phyloP scores from a whole-genome alignment of 2,797 vertebrate genomes.

The Uromys caudimaculatus region DNA sequence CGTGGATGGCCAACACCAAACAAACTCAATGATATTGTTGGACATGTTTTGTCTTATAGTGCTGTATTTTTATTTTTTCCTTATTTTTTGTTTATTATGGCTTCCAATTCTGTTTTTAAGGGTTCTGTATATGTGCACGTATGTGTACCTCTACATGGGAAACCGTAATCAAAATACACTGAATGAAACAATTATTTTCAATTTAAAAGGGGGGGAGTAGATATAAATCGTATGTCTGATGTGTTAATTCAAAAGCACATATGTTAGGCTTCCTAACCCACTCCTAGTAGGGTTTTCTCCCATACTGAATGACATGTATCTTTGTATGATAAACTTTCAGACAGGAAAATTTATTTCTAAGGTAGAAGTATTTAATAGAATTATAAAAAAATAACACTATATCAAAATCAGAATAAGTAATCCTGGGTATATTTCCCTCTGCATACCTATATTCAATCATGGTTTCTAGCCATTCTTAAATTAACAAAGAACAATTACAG shows the following conservation, averaged over 20 bases:
- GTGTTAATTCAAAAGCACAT: background rate
- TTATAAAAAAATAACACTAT: constrained; percentile 89
- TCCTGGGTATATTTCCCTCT: constrained; percentile 82
- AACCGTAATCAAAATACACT: background rate
- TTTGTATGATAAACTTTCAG: constrained; percentile 50
- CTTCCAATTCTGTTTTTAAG: background rate
- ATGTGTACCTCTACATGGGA: background rate
- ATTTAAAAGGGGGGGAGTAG: background rate
- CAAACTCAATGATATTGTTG: background rate
- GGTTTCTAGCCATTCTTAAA: constrained; percentile 76
- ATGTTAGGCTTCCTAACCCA: background rate
- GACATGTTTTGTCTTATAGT: background rate
- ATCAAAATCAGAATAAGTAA: constrained; percentile 86
- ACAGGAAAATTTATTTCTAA: constrained; percentile 85
- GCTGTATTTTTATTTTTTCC: background rate
- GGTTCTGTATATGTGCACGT: background rate
- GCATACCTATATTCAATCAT: constrained; percentile 76
- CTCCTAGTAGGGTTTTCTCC: background rate
- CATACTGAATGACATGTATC: background rate
- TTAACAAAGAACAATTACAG: constrained; percentile 72
- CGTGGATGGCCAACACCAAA: background rate
- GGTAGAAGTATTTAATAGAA: constrained; percentile 85
- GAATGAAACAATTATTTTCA: background rate
- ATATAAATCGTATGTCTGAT: background rate
- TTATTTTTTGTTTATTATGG: background rate